These are phyloP conservation scores for Dicerorhinus sumatrensis DNA, from an alignment of 2,113 vertebrate species.

Conservation along the genomic window DNA sequence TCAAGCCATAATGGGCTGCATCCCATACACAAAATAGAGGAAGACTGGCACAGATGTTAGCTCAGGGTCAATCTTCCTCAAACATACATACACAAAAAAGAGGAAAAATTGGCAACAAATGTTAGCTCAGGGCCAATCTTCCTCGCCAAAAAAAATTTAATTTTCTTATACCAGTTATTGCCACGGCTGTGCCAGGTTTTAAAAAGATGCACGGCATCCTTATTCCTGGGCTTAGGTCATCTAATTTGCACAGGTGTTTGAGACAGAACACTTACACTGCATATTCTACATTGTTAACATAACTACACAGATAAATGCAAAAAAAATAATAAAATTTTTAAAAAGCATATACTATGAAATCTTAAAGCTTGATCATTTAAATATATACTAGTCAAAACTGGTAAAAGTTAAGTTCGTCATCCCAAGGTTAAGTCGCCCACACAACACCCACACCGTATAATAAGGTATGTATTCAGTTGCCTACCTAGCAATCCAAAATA, in stretches of 20 bases:
- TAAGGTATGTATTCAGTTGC: conserved; percentile 51
- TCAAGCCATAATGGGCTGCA: too few species aligned
- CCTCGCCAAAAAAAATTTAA: too few species aligned
- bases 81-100: too few species aligned
- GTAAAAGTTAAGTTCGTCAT: conserved; percentile 13
- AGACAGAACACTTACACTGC: not conserved
- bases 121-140: too few species aligned
- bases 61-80: too few species aligned
- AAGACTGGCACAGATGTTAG: too few species aligned
- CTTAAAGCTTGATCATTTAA: conserved; percentile 24
- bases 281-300: not conserved
- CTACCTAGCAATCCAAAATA: conserved; percentile 55
- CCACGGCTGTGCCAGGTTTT: not conserved
- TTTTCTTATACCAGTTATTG: not conserved
- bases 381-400: not conserved
- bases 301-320: not conserved
- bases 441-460: conserved; percentile 43
- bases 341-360: not conserved
- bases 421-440: conserved; percentile 65
- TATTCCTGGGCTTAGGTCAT: not conserved
- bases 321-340: not conserved
- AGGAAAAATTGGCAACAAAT: too few species aligned
- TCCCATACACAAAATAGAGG: too few species aligned
- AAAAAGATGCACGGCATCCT: fast-evolving
- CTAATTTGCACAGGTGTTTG: too few species aligned